Conservation (phyloP, 2,888 invertebrate species). For the Clusia tigrina region DNA sequence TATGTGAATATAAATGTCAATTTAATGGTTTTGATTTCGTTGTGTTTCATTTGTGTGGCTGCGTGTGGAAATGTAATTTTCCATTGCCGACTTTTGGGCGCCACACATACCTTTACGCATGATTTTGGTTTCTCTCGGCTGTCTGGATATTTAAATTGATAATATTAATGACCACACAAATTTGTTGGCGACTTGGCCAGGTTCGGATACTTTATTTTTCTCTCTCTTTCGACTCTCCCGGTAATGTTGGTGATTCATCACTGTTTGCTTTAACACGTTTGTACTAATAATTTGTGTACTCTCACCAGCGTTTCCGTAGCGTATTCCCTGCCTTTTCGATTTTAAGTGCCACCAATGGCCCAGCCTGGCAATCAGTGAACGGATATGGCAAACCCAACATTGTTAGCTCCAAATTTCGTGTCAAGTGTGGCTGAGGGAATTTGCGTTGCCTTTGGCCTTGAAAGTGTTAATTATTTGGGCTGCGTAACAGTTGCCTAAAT, state of each 20-base stretch:
- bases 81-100: conserved; percentile 25
- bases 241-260: conserved; percentile 4
- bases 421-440: no score
- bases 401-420: no score
- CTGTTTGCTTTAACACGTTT: background rate
- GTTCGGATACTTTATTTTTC: background rate
- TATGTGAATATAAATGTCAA: background rate
- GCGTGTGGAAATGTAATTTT: conserved; percentile 9
- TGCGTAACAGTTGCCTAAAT: no score
- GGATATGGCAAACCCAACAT: no score
- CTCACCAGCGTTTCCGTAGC: no score
- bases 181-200: background rate
- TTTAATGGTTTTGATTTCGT: background rate
- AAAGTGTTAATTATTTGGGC: no score
- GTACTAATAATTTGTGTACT: no score
- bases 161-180: background rate
- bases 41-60: background rate
- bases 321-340: no score
- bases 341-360: no score
- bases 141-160: background rate
- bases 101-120: conserved; percentile 4
- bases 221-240: no score
- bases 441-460: no score
- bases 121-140: background rate
- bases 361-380: no score